A percentile compares a stretch with the other conserved stretches of the same genome.
phyloP scores from a whole-genome alignment of 2,888 invertebrate species.

The Cyaniris semiargus region DNA sequence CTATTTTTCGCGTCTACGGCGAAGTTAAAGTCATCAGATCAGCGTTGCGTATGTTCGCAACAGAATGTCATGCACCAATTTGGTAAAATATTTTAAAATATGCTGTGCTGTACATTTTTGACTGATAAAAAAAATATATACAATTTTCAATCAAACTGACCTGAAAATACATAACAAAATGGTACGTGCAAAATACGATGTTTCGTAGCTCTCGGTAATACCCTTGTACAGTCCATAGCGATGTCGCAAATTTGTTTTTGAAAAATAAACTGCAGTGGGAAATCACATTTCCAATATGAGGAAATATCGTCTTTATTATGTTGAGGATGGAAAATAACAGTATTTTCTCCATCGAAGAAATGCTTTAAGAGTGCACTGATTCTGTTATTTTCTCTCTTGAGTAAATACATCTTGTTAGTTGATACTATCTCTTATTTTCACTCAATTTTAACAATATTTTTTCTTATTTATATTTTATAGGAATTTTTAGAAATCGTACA shows the following conservation, averaged over 20 bases:
- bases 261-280: slow-evolving; percentile 35
- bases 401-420: neutral
- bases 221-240: neutral
- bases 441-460: neutral
- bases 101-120: no score
- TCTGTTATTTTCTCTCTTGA: neutral
- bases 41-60: no score
- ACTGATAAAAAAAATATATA: no score
- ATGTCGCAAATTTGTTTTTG: slow-evolving; percentile 20
- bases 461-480: neutral
- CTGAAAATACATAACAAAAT: neutral
- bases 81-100: no score
- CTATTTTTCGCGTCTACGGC: no score
- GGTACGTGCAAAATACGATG: neutral
- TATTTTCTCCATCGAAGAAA: neutral
- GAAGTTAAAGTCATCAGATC: no score
- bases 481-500: neutral
- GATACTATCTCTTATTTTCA: neutral
- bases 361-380: neutral
- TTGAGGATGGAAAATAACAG: neutral
- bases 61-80: no score
- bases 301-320: slow-evolving; percentile 32
- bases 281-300: slow-evolving; percentile 59
- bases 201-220: neutral
- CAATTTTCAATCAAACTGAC: no score